Base-by-base conservation (phyloP, 2,888 invertebrate species). In the Drosophila nr. medialis region DNA sequence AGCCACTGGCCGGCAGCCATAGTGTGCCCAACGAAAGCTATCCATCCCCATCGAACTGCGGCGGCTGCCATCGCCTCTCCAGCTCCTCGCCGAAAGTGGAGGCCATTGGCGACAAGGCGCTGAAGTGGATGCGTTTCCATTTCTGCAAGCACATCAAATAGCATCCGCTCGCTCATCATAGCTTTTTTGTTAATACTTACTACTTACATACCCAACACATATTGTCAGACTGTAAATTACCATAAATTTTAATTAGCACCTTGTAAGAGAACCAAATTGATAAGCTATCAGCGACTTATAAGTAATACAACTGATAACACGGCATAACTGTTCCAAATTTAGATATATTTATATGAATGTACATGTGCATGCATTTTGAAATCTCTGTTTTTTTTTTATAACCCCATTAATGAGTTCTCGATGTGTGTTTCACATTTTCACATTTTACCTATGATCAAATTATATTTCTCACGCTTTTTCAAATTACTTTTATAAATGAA, bases 41-140 rank as follows among this genome's bases (percentile, higher is more conserved):
- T 63, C 64, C 82, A 62, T 76, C 85, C 49, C 73, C 81, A 60
- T 75, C 86, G 64, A 79, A 80, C 29, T 91, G 91, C 66, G 90
- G 90, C 70, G 90, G 85, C 50, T 92, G 91, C 76, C 91, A 89
- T 71, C 91, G 90, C 21, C 78, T 92, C 50, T 90, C 92, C 21
- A 83, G 89, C 65, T 90, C 91, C 64, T 90, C 91, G 42, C 92
- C 92, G 32, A 93, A 92, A 77, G 91, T 90, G 55, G 93, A 93
- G 79, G 93, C 93, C 66, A 92, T 93, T 67, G 91, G 93, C 68
- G 93, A 92, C 64, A 93, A 92, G 73, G 93, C 93, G 45, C 82
- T 93, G 21, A 93, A 92, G 80, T 93, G 93, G 93, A 90, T 93
- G 79, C 92, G 93, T 69, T 92, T 92, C 48, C 92, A 92, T 83